A percentile compares a stretch with the other conserved stretches of the same genome.
Evolutionary conservation across 2,113 vertebrate genomes (phyloP).

Genomic region (Laticauda colubrina): DNA sequence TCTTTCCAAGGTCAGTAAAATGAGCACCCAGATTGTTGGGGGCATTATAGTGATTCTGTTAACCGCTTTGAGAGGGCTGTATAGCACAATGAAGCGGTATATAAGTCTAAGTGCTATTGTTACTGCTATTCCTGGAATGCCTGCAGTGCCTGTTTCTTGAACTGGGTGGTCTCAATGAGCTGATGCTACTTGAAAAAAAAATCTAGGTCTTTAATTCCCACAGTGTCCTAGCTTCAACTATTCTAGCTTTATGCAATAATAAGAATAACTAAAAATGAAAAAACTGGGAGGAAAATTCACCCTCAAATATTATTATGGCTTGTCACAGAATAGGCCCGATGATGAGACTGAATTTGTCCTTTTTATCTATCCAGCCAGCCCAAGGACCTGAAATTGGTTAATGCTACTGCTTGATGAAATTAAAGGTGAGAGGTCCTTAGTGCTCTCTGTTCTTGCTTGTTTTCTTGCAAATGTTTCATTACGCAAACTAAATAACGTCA

Average conservation of each 20-base stretch:
- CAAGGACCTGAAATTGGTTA: too few species aligned
- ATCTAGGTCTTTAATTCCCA: background rate
- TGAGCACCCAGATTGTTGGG: background rate
- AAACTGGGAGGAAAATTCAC: background rate
- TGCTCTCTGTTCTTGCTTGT: too few species aligned
- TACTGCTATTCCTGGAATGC: background rate
- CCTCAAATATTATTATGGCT: background rate
- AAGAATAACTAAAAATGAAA: background rate
- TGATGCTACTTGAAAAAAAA: background rate
- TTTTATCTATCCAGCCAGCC: background rate
- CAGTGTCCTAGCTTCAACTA: background rate
- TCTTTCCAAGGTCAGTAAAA: background rate
- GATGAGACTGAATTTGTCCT: background rate
- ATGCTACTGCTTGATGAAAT: too few species aligned
- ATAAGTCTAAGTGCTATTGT: too few species aligned
- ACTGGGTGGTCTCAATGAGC: background rate
- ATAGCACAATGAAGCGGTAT: too few species aligned
- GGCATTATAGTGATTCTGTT: background rate
- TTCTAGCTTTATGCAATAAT: background rate
- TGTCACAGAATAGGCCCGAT: background rate
- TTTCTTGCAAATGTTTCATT: too few species aligned
- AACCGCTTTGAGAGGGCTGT: too few species aligned
- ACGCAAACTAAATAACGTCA: too few species aligned
- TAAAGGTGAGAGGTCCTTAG: too few species aligned
- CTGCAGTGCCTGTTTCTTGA: background rate